These are phyloP conservation scores for Trichomalopsis sarcophagae DNA, from an alignment of 1,140 invertebrate species.

Conservation along the genomic window DNA sequence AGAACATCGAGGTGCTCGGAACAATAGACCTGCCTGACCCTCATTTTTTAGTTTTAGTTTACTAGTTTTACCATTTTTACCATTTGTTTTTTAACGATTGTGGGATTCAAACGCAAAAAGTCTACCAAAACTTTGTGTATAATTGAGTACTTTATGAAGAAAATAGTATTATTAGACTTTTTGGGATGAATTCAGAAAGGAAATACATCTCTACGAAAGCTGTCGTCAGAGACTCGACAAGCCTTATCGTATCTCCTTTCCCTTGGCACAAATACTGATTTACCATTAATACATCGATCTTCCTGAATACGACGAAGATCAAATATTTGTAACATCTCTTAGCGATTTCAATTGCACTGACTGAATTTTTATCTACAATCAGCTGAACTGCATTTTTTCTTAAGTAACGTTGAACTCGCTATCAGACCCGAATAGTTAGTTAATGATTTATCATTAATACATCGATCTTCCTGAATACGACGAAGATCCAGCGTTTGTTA, in stretches of 20 bases:
- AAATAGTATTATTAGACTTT: background rate
- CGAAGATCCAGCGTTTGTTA: background rate
- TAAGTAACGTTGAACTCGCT: too few relatives aligned
- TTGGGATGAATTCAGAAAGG: background rate
- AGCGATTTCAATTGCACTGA: background rate
- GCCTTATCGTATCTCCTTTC: background rate
- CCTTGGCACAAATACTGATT: background rate
- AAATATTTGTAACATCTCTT: background rate
- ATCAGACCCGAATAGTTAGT: too few relatives aligned
- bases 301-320: background rate
- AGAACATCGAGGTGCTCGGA: constrained; percentile 54
- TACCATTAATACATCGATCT: background rate
- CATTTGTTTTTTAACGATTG: constrained; percentile 6
- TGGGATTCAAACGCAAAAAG: background rate
- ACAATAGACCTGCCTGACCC: constrained; percentile 60
- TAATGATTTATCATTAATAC: background rate
- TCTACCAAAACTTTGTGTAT: background rate
- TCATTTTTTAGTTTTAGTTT: constrained; percentile 4
- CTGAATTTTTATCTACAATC: too few relatives aligned
- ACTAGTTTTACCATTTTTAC: background rate
- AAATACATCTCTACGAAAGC: background rate
- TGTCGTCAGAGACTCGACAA: constrained; percentile 18
- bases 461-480: background rate
- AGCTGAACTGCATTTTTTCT: too few relatives aligned
- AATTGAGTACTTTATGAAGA: background rate